Percentiles rank a stretch among this genome's conserved stretches.
Evolutionary conservation across 2,113 vertebrate species (phyloP).

Genomic region (Onychorhynchus coronatus): DNA sequence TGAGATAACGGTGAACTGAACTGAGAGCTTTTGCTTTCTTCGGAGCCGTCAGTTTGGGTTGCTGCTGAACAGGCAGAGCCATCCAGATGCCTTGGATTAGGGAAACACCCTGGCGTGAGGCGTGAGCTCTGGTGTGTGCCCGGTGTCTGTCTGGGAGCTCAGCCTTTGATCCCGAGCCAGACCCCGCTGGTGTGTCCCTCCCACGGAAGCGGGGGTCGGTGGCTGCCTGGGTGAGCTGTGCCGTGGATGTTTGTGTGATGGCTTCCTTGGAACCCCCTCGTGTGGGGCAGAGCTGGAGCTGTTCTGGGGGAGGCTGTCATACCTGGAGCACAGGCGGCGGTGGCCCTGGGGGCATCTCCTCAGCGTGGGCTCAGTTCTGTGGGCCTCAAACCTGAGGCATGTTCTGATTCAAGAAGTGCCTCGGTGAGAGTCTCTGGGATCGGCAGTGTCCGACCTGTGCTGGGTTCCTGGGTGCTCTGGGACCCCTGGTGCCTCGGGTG

Average conservation of each 20-base stretch:
- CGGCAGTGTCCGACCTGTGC: fast-evolving
- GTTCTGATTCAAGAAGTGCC: background rate
- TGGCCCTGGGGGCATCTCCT: fast-evolving
- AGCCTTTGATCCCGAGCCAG: background rate
- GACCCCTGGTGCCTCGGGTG: background rate
- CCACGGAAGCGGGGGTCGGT: fast-evolving
- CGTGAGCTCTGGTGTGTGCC: background rate
- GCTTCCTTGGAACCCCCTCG: background rate
- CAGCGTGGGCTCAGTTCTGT: background rate
- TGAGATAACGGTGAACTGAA: background rate
- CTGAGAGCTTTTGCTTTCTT: background rate
- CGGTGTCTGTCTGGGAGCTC: background rate
- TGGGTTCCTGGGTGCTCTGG: background rate
- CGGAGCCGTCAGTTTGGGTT: background rate
- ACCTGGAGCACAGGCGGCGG: fast-evolving
- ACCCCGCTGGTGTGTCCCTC: background rate
- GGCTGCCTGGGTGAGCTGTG: background rate
- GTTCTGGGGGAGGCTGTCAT: background rate
- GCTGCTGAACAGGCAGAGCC: background rate
- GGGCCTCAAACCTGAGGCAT: background rate
- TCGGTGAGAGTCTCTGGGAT: no score
- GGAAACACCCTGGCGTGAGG: fast-evolving
- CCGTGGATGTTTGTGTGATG: background rate
- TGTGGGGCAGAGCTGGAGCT: background rate
- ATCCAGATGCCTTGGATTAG: fast-evolving